These are phyloP conservation scores for Calyptommatus sinebrachiatus DNA, from an alignment of 2,113 vertebrate species.

Conservation along the genomic window DNA sequence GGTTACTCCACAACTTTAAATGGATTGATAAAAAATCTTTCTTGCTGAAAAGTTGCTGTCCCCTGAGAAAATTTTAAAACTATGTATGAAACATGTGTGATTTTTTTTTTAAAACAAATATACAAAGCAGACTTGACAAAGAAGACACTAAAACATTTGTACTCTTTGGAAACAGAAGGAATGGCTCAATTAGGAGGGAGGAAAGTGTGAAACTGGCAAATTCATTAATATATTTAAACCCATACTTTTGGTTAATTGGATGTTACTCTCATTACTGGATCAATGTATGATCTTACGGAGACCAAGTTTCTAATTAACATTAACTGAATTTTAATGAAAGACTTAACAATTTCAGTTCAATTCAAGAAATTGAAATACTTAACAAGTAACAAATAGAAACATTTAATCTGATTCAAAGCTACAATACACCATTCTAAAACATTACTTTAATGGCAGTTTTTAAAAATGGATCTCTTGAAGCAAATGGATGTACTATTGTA, in stretches of 20 bases:
- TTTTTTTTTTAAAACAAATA: too few relatives aligned
- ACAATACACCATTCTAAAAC: background rate
- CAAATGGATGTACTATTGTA: conserved; percentile 13
- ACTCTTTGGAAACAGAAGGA: background rate
- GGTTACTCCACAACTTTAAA: background rate
- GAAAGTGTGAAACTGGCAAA: background rate
- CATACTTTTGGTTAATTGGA: background rate
- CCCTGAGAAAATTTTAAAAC: background rate
- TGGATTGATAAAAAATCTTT: background rate
- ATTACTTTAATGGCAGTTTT: background rate
- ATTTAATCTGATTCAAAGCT: conserved; percentile 9
- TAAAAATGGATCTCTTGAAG: conserved; percentile 30
- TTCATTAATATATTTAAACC: background rate
- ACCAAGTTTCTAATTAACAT: background rate
- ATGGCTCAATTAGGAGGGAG: background rate
- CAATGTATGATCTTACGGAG: background rate
- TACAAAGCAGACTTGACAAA: too few relatives aligned
- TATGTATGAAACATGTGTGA: too few relatives aligned
- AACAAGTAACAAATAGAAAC: conserved; percentile 10
- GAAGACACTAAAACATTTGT: background rate
- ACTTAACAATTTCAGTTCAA: background rate
- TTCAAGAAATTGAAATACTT: background rate
- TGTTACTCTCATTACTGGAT: background rate
- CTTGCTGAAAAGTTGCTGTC: background rate
- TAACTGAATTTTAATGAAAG: background rate